Conservation (phyloP, 2,888 invertebrate species). For the Drosophila borealis region DNA sequence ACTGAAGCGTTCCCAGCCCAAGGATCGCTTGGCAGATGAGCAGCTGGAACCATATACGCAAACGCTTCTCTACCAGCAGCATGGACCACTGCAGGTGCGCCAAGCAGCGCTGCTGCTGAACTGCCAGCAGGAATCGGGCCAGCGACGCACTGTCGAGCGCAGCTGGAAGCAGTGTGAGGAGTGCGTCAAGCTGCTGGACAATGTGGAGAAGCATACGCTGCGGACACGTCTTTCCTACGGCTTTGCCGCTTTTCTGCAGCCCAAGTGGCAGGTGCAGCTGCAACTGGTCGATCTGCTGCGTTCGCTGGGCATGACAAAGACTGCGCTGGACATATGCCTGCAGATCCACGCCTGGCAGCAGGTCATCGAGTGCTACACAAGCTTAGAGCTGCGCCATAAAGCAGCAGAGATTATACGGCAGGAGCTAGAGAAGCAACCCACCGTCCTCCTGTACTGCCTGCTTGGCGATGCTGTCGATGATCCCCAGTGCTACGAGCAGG, state of each 20-base stretch:
- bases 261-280: conserved; percentile 91
- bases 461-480: conserved; percentile 95
- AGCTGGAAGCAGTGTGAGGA: conserved; percentile 95
- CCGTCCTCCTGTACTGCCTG: conserved; percentile 94
- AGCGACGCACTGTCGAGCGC: conserved; percentile 93
- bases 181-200: conserved; percentile 87
- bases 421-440: conserved; percentile 91
- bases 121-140: conserved; percentile 91
- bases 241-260: conserved; percentile 90
- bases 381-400: conserved; percentile 93
- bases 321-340: conserved; percentile 92
- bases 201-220: conserved; percentile 62
- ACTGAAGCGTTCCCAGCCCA: conserved; percentile 90
- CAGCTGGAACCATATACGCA: conserved; percentile 92
- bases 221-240: conserved; percentile 87
- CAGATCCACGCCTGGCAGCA: conserved; percentile 95
- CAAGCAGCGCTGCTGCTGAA: conserved; percentile 90
- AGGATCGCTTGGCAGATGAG: conserved; percentile 92
- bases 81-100: conserved; percentile 91
- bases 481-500: conserved; percentile 92
- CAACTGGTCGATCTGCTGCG: conserved; percentile 92
- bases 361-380: conserved; percentile 95
- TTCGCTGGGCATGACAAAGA: conserved; percentile 92
- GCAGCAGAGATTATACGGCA: conserved; percentile 95
- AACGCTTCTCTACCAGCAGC: conserved; percentile 87